phyloP scores from a whole-genome alignment of 2,888 invertebrate species.

The Apodemia zela region DNA sequence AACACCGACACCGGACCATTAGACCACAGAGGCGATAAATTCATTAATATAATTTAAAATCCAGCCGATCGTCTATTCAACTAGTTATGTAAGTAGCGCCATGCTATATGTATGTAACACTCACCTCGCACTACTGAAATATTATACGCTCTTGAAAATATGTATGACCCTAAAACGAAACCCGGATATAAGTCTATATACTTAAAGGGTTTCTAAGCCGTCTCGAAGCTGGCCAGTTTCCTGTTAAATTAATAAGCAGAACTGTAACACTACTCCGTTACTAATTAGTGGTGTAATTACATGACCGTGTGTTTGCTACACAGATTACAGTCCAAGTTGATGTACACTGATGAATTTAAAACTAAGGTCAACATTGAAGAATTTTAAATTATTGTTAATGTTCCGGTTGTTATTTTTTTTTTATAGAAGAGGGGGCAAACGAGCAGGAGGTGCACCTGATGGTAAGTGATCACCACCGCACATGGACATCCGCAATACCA shows the following conservation, averaged over 20 bases:
- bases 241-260: neutral
- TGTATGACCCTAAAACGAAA: neutral
- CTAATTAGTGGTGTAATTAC: neutral
- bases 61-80: no score
- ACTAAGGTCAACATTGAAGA: neutral
- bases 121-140: neutral
- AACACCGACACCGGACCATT: no score
- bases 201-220: conserved; percentile 1
- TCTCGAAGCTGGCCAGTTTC: neutral
- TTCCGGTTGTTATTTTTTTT: no score
- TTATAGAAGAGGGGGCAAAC: no score
- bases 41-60: no score
- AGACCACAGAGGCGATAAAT: no score
- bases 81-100: no score
- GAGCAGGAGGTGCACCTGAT: no score
- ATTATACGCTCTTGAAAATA: neutral
- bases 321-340: neutral
- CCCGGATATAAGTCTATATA: neutral
- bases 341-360: neutral
- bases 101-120: neutral
- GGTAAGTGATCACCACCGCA: no score
- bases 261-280: neutral
- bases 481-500: no score
- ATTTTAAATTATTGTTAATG: no score
- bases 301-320: neutral